Conservation (phyloP, 2,888 invertebrate species). For the Rosalia funebris region DNA sequence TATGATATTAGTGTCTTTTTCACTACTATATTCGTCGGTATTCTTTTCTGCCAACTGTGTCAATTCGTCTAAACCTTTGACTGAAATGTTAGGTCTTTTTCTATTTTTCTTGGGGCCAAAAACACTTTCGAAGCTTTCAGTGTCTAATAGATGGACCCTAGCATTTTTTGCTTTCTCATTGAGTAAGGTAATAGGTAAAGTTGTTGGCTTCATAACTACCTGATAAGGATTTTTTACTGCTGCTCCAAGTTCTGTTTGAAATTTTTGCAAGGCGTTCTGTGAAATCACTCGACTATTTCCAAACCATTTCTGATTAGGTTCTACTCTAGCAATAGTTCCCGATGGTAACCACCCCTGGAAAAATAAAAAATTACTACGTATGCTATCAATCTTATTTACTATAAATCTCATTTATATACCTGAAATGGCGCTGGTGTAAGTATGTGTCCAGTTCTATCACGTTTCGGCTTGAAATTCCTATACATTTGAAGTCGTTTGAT, state of each 20-base stretch:
- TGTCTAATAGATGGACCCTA: conserved; percentile 93
- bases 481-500: conserved; percentile 99
- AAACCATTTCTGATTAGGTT: conserved; percentile 99
- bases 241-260: conserved; percentile 94
- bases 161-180: conserved; percentile 92
- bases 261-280: conserved; percentile 88
- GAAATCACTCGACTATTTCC: conserved; percentile 97
- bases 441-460: conserved; percentile 90
- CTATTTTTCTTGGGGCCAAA: conserved; percentile 95
- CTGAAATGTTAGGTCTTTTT: conserved; percentile 85
- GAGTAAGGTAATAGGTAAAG: conserved; percentile 91
- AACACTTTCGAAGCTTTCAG: conserved; percentile 91
- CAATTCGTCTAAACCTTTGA: conserved; percentile 81
- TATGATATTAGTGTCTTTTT: conserved; percentile 85
- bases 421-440: conserved; percentile 96
- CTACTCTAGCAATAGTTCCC: conserved; percentile 93
- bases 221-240: conserved; percentile 96
- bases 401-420: conserved; percentile 49
- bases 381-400: neutral
- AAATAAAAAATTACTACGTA: conserved; percentile 18
- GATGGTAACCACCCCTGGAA: conserved; percentile 80
- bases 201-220: conserved; percentile 96
- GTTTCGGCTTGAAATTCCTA: conserved; percentile 94
- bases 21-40: conserved; percentile 80
- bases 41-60: conserved; percentile 77